Evolutionary conservation across 2,797 vertebrate species (phyloP), one percentile per base, ranked within the genome.

Genomic region (Pangasius djambal): DNA sequence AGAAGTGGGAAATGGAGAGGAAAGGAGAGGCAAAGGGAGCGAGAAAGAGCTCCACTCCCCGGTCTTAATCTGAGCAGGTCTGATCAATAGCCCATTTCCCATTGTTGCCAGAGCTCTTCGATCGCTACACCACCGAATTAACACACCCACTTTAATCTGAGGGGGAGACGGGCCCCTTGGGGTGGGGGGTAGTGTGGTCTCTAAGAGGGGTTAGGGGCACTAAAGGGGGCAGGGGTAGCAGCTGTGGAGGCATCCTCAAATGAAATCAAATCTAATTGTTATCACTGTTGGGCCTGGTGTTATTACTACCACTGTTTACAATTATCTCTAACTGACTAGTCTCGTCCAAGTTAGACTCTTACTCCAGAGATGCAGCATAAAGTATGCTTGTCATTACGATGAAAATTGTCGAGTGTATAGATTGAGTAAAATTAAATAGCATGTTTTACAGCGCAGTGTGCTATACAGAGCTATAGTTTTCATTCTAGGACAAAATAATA

Each of bases 81-180:
- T 97, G 97, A 98, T 98, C 98, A 97, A 98, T 98, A 98, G 97
- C 97, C 97, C 98, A 98, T 98, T 98, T 98, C 98, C 98, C 97
- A 97, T 98, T 98, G 97, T 98, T 98, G 97, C 97, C 97, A 98
- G 97, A 98, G 97, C 97, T 95, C 96, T 98, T 98, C 97, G 98
- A 98, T 98, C 97, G 97, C 97, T 97, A 97, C 97, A 97, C 97
- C 97, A 95, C 94, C 96, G 97, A 98, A 98, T 98, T 98, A 98
- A 98, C 97, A 97, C 97, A 97, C 97, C 95, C 95, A 97, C 97
- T 97, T 98, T 98, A 98, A 98, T 98, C 97, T 98, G 96, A 97
- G 96, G 96, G 97, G 97, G 97, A 97, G 97, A 97, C 95, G 93
- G 92, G 90, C 90, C 92, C 92, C 91, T 89, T 89, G 92, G 92